Base-by-base conservation (phyloP, 2,888 invertebrate genomes). In the Shargacucullia verbasci region DNA sequence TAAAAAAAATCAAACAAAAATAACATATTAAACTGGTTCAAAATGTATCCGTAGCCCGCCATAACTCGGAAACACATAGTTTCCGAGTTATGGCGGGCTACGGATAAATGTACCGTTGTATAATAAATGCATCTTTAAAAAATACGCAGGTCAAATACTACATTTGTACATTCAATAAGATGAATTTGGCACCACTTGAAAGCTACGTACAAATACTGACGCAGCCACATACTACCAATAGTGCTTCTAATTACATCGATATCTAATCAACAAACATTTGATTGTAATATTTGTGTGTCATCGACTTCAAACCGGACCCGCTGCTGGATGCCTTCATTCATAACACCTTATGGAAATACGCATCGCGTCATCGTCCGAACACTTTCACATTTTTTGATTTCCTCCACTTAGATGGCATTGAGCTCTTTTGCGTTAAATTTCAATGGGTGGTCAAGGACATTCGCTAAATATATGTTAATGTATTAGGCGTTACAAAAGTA, bases 381-480 rank as follows among this genome's bases (percentile, higher is more conserved):
- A 84, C 87, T 87, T 87, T 86, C 85, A 82, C 83, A 83, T 82
- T 81, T 80, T 77, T 81, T 73, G 53, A 76, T 81, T 77, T 76
- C 76, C 75, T 74, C 67, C 64, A 65, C 75, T 69, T 67, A 76
- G 64, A 62, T 64, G 59, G 52, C 31, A 59, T 53, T 54, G 57
- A 20, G 55, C 27, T 70, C 31, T 56, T 73, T 47, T 48, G 47
- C 44, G 37, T 12, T 13, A 31, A 54, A 60, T 65, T 38, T 59
- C 37, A 33, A 35, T 52, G 47, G 25, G 15, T 66, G 59, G 58
- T 76, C 76, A 76, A 73, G 66, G 70, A 65, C 64, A 67, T 56
- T 37, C 0, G 27, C 27, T 12, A 50, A 43, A 58, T 14, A 34
- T 40, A 50, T 46, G 37, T 40, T 39, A 53, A 48, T 40, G 13